phyloP scores from a whole-genome alignment of 2,888 invertebrate species.

The Smittia aterrima region DNA sequence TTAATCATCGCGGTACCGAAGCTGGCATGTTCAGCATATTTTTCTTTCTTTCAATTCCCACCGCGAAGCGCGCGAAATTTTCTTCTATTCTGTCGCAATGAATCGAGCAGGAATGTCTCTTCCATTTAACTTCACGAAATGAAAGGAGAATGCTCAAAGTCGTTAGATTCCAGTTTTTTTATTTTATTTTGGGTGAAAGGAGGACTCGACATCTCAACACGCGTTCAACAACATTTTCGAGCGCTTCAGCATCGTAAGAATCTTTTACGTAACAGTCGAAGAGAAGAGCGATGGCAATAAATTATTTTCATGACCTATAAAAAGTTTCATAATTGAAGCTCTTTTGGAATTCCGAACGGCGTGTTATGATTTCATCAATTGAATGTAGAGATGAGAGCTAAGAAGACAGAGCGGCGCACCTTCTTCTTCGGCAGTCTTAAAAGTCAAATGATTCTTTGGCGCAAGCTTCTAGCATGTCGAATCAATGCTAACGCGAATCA shows the following conservation, averaged over 20 bases:
- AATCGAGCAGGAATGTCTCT: neutral
- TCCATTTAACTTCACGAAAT: neutral
- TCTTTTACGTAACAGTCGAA: slow-evolving; percentile 10
- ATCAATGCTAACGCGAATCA: neutral
- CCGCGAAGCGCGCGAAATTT: slow-evolving; percentile 5
- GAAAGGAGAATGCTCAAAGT: slow-evolving; percentile 21
- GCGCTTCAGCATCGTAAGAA: slow-evolving; percentile 2
- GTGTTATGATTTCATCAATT: slow-evolving; percentile 42
- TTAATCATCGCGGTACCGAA: slow-evolving; percentile 30
- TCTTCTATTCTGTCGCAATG: slow-evolving; percentile 31
- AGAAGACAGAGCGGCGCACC: slow-evolving; percentile 6
- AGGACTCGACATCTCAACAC: neutral
- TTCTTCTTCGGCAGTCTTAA: neutral
- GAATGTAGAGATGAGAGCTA: neutral
- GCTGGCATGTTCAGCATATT: slow-evolving; percentile 21
- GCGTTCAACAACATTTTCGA: neutral
- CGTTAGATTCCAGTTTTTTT: neutral
- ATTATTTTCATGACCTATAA: slow-evolving; percentile 32
- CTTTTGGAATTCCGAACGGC: slow-evolving; percentile 22
- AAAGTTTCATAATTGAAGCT: slow-evolving; percentile 35
- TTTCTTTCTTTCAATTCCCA: slow-evolving; percentile 31
- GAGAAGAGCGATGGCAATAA: slow-evolving; percentile 1
- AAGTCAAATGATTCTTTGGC: neutral
- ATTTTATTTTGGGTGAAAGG: neutral
- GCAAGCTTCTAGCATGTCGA: slow-evolving; percentile 1